A percentile compares a stretch with the other conserved stretches of the same genome.
Evolutionary conservation across 2,797 vertebrate genomes (phyloP).

Genomic region (Labeo calbasu): DNA sequence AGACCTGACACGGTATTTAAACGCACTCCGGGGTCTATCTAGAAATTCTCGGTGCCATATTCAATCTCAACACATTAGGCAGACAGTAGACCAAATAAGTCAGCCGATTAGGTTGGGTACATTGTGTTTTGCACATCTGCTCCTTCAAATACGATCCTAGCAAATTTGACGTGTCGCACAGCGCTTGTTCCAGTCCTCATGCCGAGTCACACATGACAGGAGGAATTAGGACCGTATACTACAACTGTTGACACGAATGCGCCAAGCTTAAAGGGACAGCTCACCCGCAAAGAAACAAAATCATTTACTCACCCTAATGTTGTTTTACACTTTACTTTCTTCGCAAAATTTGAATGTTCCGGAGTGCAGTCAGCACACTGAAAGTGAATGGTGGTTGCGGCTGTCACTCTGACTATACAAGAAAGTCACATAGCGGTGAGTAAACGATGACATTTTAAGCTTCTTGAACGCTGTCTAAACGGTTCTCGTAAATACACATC

Average conservation of each 20-base stretch:
- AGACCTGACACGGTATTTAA: conserved; percentile 9
- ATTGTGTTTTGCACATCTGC: conserved; percentile 44
- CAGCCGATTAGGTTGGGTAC: conserved; percentile 27
- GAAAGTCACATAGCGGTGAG: not conserved
- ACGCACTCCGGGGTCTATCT: conserved; percentile 18
- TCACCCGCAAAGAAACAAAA: not conserved
- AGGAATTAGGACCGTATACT: conserved; percentile 35
- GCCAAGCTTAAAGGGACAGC: conserved; percentile 26
- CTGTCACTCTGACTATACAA: not conserved
- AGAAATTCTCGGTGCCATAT: conserved; percentile 18
- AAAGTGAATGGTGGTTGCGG: not conserved
- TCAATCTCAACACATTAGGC: conserved; percentile 33
- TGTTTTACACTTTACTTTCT: not conserved
- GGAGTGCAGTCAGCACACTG: not conserved
- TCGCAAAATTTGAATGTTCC: not conserved
- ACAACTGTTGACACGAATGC: conserved; percentile 37
- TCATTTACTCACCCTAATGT: not conserved
- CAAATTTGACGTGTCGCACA: conserved; percentile 47
- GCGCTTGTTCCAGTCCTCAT: conserved; percentile 35
- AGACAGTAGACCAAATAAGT: conserved; percentile 20
- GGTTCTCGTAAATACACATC: not conserved
- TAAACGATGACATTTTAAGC: not conserved
- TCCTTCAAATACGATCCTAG: conserved; percentile 40
- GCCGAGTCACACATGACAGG: conserved; percentile 47
- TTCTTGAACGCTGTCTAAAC: not conserved